Base-by-base conservation (phyloP, 2,888 invertebrate genomes). In the Quadriops clusia region DNA sequence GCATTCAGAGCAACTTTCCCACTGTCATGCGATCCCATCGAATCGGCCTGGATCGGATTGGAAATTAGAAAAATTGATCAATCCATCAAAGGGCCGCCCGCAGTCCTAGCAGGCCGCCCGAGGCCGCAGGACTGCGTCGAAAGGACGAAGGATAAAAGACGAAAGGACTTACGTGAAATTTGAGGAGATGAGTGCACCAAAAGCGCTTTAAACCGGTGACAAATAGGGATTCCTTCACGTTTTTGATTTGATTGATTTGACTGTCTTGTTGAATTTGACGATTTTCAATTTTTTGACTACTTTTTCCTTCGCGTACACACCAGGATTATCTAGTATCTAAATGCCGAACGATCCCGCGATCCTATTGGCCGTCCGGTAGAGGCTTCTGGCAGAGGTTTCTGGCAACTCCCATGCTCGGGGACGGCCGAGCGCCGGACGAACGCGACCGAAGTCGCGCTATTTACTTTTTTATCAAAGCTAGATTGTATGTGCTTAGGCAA, bases 331-430 rank as follows among this genome's bases (percentile, higher is more conserved):
- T n/a, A n/a, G n/a, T n/a, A 38, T 34, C 38, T 43, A 51, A 53
- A 50, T 55, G 50, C 47, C 49, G 45, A 49, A 39, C 37, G 36
- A 40, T 34, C 20, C 37, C 30, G 29, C 34, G 25, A 20, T 43
- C 43, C 36, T 35, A 51, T 54, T 54, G 54, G 56, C 40, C 48
- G 47, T 34, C 25, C 24, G 28, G 34, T 46, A 59, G 61, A 53
- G 57, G 54, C 49, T 44, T 61, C 60, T 60, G 60, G 56, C 62
- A 60, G 62, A 54, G 59, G 54, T 53, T 48, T 63, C 61, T 62
- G 59, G 50, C 60, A 53, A 18, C 27, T 20, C 14, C 31, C 24
- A 24, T 32, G 34, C 37, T 31, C 30, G 31, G 25, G 28, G n/a
- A n/a, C n/a, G n/a, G n/a, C n/a, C n/a, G n/a, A n/a, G n/a, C n/a